Evolutionary conservation across 2,888 invertebrate species (phyloP), one percentile per base, ranked within the genome.

Genomic region (Pemphredon lugubris): DNA sequence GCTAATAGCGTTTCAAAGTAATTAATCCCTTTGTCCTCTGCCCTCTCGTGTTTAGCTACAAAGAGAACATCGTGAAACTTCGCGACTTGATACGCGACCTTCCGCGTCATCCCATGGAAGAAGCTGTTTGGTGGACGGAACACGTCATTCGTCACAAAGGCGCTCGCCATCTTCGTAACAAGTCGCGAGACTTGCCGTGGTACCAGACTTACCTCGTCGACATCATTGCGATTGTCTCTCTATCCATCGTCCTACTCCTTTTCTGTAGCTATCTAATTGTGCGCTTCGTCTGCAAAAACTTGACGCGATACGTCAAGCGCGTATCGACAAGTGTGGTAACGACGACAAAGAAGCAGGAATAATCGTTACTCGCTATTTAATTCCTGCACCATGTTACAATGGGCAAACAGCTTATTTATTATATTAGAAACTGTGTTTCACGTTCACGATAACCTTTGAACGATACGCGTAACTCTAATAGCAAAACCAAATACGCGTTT

Each of bases 61-160:
- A 83, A 54, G 65, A 79, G 47, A 82, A 77, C 26, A 65, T 74
- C 51, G 1, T 71, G 11, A 67, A 71, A 4, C 48, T 77, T 9
- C 63, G 75, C 11, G 14, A 50, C 55, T 60, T 78, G 20, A 69
- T 75, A 30, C 39, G 32, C 6, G 81, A 83, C 26, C 55, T 48
- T 55, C 78, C 79, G 3, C 45, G 65, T 21, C 59, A 79, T 20
- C 69, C 73, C 6, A 21, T 81, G 45, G 61, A 84, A 4, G 23
- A 71, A 9, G 74, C 77, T n/a, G 37, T 82, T 7, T 83, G 81
- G 81, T 78, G 82, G 83, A 70, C 65, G 20, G 82, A 83, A 44
- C 75, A 77, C 54, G 77, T 79, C n/a, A 83, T 83, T 58, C 77
- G 81, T 44, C 77, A 83, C 57, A 79, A 76, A 63, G 82, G 81